Evolutionary conservation across 2,888 invertebrate genomes (phyloP), one percentile per base, ranked within the genome.

Genomic region (Theretra japonica): DNA sequence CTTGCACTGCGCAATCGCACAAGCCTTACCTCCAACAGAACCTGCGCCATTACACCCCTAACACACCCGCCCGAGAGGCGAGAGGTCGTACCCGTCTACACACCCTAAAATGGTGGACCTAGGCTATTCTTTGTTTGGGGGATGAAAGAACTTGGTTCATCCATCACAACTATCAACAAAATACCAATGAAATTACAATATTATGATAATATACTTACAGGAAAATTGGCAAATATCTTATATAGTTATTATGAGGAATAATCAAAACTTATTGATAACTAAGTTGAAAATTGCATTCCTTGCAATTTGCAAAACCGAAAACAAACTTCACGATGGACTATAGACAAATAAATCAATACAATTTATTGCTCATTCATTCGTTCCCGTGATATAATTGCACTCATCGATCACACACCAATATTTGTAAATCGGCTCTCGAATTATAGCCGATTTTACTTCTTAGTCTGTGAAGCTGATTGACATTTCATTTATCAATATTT

Each of bases 1-100:
- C 75, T 78, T 82, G 81, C 82, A 88, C 76, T 86, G 93, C 93
- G 93, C 93, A 92, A 88, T 82, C 90, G 92, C 91, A 72, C 50
- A 48, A 68, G 68, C 6, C 58, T 59, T 21, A n/a, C 33, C 6
- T n/a, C n/a, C 21, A 19, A 30, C 28, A n/a, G 59, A 53, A 21
- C 15, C 30, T 70, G 15, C 23, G 30, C 33, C 53, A 59, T 62
- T 21, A 70, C 50, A 60, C 60, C 50, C 25, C 25, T 53, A 62
- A 21, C 60, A 28, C 70, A 70, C 50, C 23, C 41, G 48, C 23
- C 5, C 65, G 23, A 33, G 6, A 30, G 17, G 21, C 65, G 23
- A 33, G 6, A 30, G 17, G 21, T 17, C 0, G 23, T 17, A 65
- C 21, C 11, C 23, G 11, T 23, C 21, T n/a, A 58, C 23, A 15